Evolutionary conservation across 2,113 vertebrate genomes (phyloP).

Genomic region (Cinclus mexicanus): DNA sequence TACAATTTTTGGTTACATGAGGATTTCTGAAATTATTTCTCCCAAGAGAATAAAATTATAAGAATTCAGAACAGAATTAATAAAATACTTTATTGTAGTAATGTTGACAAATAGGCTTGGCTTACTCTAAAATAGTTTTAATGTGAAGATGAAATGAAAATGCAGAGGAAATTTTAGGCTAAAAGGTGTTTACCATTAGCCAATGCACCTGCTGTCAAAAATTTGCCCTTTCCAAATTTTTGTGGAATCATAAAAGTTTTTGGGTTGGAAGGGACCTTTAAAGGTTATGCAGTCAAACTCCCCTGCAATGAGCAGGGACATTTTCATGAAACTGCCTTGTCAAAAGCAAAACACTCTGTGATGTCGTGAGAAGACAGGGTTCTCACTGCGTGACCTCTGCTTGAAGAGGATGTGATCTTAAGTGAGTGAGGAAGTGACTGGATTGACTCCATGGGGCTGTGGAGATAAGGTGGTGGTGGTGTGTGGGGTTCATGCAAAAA

Average conservation of each 20-base stretch:
- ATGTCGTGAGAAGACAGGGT: background rate
- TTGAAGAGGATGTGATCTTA: fast-evolving
- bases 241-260: background rate
- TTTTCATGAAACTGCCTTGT: background rate
- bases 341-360: background rate
- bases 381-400: fast-evolving
- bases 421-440: background rate
- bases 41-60: background rate
- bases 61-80: background rate
- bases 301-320: background rate
- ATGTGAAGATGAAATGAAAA: background rate
- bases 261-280: background rate
- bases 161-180: fast-evolving
- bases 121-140: background rate
- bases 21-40: background rate
- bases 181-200: background rate
- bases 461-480: background rate
- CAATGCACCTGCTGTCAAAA: fast-evolving
- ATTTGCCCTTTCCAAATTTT: background rate
- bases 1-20: background rate
- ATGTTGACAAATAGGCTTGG: background rate
- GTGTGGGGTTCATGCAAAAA: background rate
- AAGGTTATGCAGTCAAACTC: background rate
- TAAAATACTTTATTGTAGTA: background rate
- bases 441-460: background rate